Evolutionary conservation across 1,140 invertebrate genomes (phyloP), one percentile per base, ranked within the genome.

Genomic region (Gonioctena quinquepunctata): DNA sequence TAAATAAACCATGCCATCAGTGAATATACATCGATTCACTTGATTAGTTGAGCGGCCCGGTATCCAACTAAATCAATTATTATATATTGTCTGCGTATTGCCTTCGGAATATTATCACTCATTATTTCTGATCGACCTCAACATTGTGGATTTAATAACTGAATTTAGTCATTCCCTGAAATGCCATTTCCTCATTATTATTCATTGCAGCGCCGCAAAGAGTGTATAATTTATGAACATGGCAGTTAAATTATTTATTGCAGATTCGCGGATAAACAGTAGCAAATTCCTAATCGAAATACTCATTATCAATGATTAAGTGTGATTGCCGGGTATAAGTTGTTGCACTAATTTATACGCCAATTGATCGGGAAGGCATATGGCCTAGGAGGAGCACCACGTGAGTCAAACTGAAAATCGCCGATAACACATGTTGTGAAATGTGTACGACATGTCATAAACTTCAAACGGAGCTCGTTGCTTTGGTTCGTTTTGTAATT

Each of bases 211-310:
- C 18, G 25, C n/a, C 13, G 25, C 22, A 60, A 27, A 23, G 57
- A 60, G 8, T 60, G 19, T 60, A 60, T 60, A 60, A 60, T 60
- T 60, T 25, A 60, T 60, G 16, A n/a, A 60, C 25, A 18, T 3
- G 13, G 16, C 13, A 26, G 22, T 27, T 16, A 3, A 3, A 26
- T n/a, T 27, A 27, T 60, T 60, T 27, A 60, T 60, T 60, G 25
- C 25, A 60, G 22, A 28, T 60, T 60, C 25, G 23, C 26, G 57
- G 57, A 60, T 60, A 60, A 60, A 60, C 57, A 60, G 57, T 60
- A 60, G 57, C 57, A 28, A 60, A 60, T 27, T 60, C 57, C 25
- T 27, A 27, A 60, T 60, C 25, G 25, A 60, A 60, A 23, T 60
- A 28, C 57, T 60, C 16, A 60, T 60, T 60, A 60, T 23, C 25